Base-by-base conservation (phyloP, 2,113 vertebrate genomes). In the Montifringilla adamsi region DNA sequence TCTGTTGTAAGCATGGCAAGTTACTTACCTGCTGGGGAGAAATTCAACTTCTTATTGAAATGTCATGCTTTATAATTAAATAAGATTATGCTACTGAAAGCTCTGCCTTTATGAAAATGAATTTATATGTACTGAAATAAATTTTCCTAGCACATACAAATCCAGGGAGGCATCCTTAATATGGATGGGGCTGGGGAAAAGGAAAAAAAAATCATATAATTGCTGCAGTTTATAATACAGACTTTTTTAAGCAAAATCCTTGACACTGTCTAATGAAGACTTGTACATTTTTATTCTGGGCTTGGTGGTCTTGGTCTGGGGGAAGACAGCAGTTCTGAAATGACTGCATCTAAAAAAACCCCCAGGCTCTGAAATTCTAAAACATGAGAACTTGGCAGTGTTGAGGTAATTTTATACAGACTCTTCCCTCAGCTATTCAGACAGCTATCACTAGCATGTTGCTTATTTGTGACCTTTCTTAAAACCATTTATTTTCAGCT, bases 51-150 rank as follows among this genome's bases (percentile, higher is more conserved):
- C 64, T 72, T 90, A 72, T 43, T 94, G 70, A 93, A 92, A 85
- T 90, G 39, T 41, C 70, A 82, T 87, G 82, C 82, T 87, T 88
- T 60, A 19, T 95, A 90, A 94, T 93, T 95, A 92, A 93, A 82
- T 75, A 84, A 83, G 68, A 91, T 81, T 66, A 93, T 74, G 84
- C 44, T 70, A 10, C 68, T 58, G 68, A 81, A 86, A 91, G 64
- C 68, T 86, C 72, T 52, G 67, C 44, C 75, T 95, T 83, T 31
- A 84, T 80, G 68, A 81, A 90, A 72, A 84, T 75, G 19, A 75
- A 70, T 87, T 84, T 87, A 17, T 67, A 59, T 39, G 64, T 93
- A 33, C 44, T 96, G 27, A 89, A 89, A 70, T 81, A 88, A 87
- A 27, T 87, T 91, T 81, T 96, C 49, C 21, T 81, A 41, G 37